Percentiles rank a stretch among this genome's conserved stretches.
These are phyloP conservation scores for Campylorhamphus procurvoides DNA, from an alignment of 2,113 vertebrate species.

Conservation along the genomic window DNA sequence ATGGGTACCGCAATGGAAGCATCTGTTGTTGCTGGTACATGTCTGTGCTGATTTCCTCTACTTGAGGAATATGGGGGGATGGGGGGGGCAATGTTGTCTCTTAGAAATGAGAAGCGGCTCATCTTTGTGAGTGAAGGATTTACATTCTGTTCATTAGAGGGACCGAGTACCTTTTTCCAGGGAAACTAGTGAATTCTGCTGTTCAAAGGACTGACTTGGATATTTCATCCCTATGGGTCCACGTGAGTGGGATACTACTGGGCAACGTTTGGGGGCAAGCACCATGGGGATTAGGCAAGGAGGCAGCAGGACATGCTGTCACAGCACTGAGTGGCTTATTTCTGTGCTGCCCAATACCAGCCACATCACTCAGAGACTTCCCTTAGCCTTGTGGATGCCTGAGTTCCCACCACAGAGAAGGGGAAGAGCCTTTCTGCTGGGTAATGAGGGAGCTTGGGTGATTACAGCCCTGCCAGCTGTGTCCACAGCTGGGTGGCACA, in stretches of 20 bases:
- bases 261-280: background rate
- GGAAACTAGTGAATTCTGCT: background rate
- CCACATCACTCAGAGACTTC: background rate
- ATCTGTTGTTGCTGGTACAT: background rate
- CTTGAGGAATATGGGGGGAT: rapidly evolving
- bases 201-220: background rate
- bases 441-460: background rate
- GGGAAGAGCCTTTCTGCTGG: background rate
- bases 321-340: background rate
- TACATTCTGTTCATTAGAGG: background rate
- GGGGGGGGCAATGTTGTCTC: background rate
- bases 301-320: background rate
- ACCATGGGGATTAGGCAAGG: background rate
- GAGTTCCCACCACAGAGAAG: background rate
- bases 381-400: background rate
- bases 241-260: background rate
- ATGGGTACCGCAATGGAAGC: background rate
- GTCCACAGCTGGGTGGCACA: background rate
- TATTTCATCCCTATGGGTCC: background rate
- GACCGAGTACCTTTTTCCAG: background rate
- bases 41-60: background rate
- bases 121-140: background rate
- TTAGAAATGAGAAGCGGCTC: background rate
- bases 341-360: background rate
- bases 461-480: background rate